These are phyloP conservation scores for Brachionus manjavacas DNA, from an alignment of 1,140 invertebrate genomes.

Conservation along the genomic window DNA sequence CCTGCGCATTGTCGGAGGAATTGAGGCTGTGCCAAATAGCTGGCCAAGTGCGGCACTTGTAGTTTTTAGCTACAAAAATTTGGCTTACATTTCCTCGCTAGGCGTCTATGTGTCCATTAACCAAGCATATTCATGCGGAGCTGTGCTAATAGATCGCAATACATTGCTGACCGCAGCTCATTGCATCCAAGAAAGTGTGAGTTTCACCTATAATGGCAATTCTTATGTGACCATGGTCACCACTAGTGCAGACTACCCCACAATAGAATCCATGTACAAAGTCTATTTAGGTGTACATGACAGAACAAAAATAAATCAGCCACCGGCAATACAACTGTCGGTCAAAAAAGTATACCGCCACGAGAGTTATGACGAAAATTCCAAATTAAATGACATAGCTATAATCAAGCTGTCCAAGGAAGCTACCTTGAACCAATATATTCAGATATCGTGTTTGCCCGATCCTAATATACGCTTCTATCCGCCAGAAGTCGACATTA, in stretches of 20 bases:
- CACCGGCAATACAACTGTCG: neutral
- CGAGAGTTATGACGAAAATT: neutral
- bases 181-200: constrained; percentile 56
- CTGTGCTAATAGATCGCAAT: constrained; percentile 67
- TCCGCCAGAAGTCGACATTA: neutral
- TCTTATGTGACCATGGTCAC: constrained; percentile 44
- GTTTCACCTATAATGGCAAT: neutral
- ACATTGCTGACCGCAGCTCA: constrained; percentile 72
- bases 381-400: constrained; percentile 28
- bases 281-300: constrained; percentile 30
- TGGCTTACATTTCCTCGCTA: neutral
- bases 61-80: constrained; percentile 25
- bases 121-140: constrained; percentile 63
- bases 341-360: neutral
- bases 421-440: neutral
- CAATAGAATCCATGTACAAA: constrained; percentile 29
- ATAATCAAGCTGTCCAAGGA: neutral
- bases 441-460: constrained; percentile 26
- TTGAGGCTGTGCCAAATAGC: constrained; percentile 14
- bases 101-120: neutral
- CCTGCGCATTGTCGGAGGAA: constrained; percentile 7
- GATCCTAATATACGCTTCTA: neutral
- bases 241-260: neutral
- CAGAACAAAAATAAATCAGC: neutral
- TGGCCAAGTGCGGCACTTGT: neutral